These are phyloP conservation scores for Erinaceus europaeus DNA, from an alignment of 2,113 vertebrate genomes.

Conservation along the genomic window DNA sequence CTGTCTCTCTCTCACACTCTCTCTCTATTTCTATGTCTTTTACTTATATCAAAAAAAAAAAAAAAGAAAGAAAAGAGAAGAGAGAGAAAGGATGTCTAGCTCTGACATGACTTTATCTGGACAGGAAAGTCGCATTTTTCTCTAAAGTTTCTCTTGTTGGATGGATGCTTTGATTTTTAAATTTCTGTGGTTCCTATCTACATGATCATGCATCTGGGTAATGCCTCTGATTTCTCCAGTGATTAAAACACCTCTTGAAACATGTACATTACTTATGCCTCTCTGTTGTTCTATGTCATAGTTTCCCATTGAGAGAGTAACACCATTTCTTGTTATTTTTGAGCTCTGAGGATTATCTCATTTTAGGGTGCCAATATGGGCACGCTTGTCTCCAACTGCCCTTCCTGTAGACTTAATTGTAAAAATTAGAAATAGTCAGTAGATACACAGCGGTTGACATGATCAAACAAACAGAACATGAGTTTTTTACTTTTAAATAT, in stretches of 20 bases:
- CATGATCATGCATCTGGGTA: neutral
- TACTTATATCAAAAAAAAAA: no score
- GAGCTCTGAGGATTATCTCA: neutral
- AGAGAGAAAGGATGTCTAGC: no score
- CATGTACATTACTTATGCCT: neutral
- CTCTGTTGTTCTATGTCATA: neutral
- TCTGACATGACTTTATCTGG: no score
- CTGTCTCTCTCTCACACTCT: no score
- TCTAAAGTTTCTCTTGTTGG: no score
- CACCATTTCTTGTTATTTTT: slow-evolving; percentile 3
- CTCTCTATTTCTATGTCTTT: no score
- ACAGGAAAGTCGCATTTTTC: no score
- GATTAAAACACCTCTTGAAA: neutral
- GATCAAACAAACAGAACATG: slow-evolving; percentile 61
- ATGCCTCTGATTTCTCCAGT: neutral
- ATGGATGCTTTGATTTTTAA: neutral
- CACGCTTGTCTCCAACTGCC: neutral
- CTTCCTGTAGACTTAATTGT: neutral
- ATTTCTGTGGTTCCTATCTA: neutral
- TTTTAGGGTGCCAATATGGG: slow-evolving; percentile 2
- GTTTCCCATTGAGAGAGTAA: neutral
- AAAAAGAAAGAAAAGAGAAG: no score
- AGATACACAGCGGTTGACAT: slow-evolving; percentile 20
- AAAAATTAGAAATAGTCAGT: neutral
- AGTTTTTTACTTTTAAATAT: neutral